These are phyloP conservation scores for Hydra vulgaris DNA, from an alignment of 30 jellyfish, hydroid and myxozoan genomes.

Conservation along the genomic window DNA sequence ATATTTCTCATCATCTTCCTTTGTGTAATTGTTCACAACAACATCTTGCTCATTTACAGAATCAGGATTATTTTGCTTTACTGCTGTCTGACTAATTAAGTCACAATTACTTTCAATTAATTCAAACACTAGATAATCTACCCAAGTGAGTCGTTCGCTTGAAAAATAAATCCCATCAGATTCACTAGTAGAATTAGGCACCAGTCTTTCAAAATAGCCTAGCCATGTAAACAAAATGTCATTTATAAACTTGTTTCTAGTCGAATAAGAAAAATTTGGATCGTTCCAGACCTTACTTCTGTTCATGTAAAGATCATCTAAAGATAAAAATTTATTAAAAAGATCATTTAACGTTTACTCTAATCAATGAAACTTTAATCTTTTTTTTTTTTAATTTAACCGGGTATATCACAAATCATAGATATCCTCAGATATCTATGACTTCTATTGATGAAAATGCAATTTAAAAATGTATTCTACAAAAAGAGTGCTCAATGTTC, in stretches of 20 bases:
- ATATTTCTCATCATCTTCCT: background rate
- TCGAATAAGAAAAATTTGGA: constrained; percentile 28
- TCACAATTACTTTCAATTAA: constrained; percentile 46
- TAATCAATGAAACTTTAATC: too few species aligned
- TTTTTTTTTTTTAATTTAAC: too few species aligned
- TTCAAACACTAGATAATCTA: constrained; percentile 60
- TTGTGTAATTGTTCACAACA: background rate
- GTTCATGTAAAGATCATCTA: constrained; percentile 6
- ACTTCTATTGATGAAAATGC: too few species aligned
- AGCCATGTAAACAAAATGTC: constrained; percentile 53
- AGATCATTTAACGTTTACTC: too few species aligned
- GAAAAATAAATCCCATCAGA: constrained; percentile 39
- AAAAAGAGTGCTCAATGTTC: too few species aligned
- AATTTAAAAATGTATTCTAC: background rate
- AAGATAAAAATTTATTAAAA: too few species aligned
- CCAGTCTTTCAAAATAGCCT: constrained; percentile 49
- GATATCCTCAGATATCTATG: too few species aligned
- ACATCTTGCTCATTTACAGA: background rate
- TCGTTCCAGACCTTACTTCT: background rate
- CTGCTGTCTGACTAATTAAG: constrained; percentile 31
- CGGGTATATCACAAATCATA: too few species aligned
- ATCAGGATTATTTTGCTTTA: too few species aligned
- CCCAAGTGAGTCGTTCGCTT: constrained; percentile 76
- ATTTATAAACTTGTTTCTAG: constrained; percentile 46
- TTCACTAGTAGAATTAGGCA: constrained; percentile 36